Base-by-base conservation (phyloP, 2,888 invertebrate genomes). In the Eristalis tenax region DNA sequence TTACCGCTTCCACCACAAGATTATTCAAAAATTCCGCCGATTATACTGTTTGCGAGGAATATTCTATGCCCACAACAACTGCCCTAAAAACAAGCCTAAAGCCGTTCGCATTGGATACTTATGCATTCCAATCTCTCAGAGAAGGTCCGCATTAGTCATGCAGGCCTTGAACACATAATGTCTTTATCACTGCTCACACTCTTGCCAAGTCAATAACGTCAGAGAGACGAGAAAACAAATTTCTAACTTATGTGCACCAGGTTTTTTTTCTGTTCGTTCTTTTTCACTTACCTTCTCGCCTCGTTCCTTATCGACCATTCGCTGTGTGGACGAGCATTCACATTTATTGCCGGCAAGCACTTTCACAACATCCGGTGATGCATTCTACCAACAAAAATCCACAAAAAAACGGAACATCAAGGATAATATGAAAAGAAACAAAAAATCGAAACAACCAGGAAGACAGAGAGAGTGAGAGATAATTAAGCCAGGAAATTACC, bases 301-400 rank as follows among this genome's bases (percentile, higher is more conserved):
- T 92, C 96, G 95, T 89, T 97, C 96, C 89, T 95, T 95, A 61
- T 97, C 96, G 6, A 97, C 96, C 90, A 96, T 95, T 90, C 97
- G 94, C 91, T 96, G 95, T 89, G 95, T 95, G 86, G 95, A 94
- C 68, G 95, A 94, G 59, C 95, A 96, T 91, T 97, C 97, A 91
- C 97, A 97, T 94, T 97, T 97, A 92, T 97, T 97, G 59, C 97
- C 97, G 57, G 96, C 97, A 91, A 97, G 94, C 70, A 97, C 96
- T 93, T 97, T 97, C 43, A 97, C 96, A 59, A 97, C 97, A 91
- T 97, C 96, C 65, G 97, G 96, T 13, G 97, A 96, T 61, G 97
- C 97, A 91, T 97, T 97, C 97, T 97, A 93, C 22, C 94, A 88
- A 40, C 85, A 89, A 79, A 78, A 71, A 82, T 11, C 38, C 38